Percentiles rank a stretch among this genome's conserved stretches.
Evolutionary conservation across 2,113 vertebrate species (phyloP).

Genomic region (Colossoma macropomum): DNA sequence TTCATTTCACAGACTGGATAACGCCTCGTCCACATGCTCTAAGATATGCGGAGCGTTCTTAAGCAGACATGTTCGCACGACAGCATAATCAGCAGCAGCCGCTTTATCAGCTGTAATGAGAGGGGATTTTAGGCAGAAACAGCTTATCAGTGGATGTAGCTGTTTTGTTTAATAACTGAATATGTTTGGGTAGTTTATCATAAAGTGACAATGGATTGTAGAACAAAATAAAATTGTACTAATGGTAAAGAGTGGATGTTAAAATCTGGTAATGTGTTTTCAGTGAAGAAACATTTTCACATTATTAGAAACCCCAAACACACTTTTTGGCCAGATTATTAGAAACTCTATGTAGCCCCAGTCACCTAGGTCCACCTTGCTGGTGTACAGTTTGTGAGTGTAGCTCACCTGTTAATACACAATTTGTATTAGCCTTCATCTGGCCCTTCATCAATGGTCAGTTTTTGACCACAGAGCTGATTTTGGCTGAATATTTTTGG

Average conservation of each 20-base stretch:
- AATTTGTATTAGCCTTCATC: too few relatives aligned
- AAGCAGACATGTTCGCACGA: slow-evolving; percentile 32
- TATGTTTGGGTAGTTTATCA: not conserved
- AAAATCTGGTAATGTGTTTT: too few relatives aligned
- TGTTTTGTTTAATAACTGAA: not conserved
- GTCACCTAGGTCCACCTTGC: too few relatives aligned
- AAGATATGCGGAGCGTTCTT: slow-evolving; percentile 4
- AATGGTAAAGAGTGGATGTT: too few relatives aligned
- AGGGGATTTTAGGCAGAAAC: slow-evolving; percentile 47
- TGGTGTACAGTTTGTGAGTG: too few relatives aligned
- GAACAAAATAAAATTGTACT: not conserved
- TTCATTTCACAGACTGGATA: not conserved
- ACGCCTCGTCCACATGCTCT: not conserved
- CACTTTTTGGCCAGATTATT: not conserved
- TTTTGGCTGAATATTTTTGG: too few relatives aligned
- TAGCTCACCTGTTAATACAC: too few relatives aligned
- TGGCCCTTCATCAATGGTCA: too few relatives aligned
- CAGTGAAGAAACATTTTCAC: too few relatives aligned
- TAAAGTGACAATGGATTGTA: not conserved
- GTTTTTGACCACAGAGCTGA: too few relatives aligned
- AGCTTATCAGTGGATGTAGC: slow-evolving; percentile 15
- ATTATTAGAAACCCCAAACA: not conserved
- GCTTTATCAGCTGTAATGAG: slow-evolving; percentile 7
- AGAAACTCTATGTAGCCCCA: too few relatives aligned
- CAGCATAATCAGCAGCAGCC: slow-evolving; percentile 16